phyloP scores from a whole-genome alignment of 2,888 invertebrate species.

The Cryptophagus acutangulus region DNA sequence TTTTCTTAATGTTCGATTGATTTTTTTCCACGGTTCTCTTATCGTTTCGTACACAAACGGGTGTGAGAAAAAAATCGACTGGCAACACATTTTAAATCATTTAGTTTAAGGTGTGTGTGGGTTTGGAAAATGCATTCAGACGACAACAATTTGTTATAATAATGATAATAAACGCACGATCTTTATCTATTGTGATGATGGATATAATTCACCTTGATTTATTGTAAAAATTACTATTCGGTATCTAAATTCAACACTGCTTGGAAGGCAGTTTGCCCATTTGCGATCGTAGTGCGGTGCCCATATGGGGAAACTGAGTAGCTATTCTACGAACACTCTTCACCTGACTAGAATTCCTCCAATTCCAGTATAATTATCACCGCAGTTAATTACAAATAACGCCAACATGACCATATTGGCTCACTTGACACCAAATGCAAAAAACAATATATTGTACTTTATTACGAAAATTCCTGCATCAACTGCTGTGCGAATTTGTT shows the following conservation, averaged over 20 bases:
- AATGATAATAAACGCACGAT: conserved; percentile 13
- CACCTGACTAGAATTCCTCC: conserved; percentile 40
- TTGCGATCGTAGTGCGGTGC: conserved; percentile 32
- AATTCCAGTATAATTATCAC: conserved; percentile 34
- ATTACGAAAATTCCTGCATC: too few relatives aligned
- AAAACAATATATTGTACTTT: too few relatives aligned
- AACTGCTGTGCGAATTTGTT: too few relatives aligned
- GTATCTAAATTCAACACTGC: conserved; percentile 41
- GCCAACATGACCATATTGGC: conserved; percentile 18
- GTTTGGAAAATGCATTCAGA: background rate
- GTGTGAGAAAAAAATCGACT: background rate
- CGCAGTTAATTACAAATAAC: conserved; percentile 33
- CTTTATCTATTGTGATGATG: conserved; percentile 20
- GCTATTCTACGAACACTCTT: conserved; percentile 39
- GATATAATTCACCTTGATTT: conserved; percentile 38
- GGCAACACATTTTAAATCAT: too few relatives aligned
- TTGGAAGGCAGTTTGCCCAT: conserved; percentile 36
- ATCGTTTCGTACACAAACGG: background rate
- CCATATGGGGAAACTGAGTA: conserved; percentile 36
- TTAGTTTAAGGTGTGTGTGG: background rate
- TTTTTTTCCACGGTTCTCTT: too few relatives aligned
- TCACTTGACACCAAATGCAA: conserved; percentile 4
- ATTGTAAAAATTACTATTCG: conserved; percentile 37
- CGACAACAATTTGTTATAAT: conserved; percentile 27
- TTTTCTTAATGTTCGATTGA: conserved; percentile 9